A percentile compares a stretch with the other conserved stretches of the same genome.
Evolutionary conservation across 1,140 invertebrate species (phyloP).

Genomic region (Lepidostoma basale): DNA sequence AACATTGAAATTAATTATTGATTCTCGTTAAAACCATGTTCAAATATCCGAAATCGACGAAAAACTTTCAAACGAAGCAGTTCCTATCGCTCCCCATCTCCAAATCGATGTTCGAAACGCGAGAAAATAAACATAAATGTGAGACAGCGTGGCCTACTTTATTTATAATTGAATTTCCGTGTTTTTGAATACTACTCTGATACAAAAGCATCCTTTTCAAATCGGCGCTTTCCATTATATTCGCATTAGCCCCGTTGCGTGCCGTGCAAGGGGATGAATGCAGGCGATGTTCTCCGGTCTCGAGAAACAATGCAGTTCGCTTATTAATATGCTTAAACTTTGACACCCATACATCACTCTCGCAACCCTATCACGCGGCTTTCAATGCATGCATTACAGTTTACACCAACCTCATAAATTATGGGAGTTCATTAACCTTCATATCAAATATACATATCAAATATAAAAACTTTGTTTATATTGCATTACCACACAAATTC

Average conservation of each 20-base stretch:
- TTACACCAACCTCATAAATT: background rate
- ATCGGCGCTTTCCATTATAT: slow-evolving; percentile 9
- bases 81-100: background rate
- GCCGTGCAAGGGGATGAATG: background rate
- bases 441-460: too few species aligned
- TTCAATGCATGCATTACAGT: background rate
- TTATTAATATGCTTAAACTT: background rate
- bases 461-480: too few species aligned
- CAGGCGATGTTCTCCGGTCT: too few species aligned
- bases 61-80: slow-evolving; percentile 1
- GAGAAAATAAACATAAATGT: background rate
- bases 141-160: slow-evolving; percentile 1
- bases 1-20: too few species aligned
- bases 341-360: background rate
- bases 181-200: background rate
- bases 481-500: too few species aligned
- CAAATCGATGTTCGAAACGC: background rate
- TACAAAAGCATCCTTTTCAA: slow-evolving; percentile 1
- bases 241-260: background rate
- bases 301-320: too few species aligned
- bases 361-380: background rate
- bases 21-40: too few species aligned
- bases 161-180: slow-evolving; percentile 14
- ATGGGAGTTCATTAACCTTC: background rate
- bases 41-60: too few species aligned